Percentiles rank a stretch among this genome's conserved stretches.
Conservation (phyloP, 2,797 vertebrate species). For the Cichlasoma orientale region DNA sequence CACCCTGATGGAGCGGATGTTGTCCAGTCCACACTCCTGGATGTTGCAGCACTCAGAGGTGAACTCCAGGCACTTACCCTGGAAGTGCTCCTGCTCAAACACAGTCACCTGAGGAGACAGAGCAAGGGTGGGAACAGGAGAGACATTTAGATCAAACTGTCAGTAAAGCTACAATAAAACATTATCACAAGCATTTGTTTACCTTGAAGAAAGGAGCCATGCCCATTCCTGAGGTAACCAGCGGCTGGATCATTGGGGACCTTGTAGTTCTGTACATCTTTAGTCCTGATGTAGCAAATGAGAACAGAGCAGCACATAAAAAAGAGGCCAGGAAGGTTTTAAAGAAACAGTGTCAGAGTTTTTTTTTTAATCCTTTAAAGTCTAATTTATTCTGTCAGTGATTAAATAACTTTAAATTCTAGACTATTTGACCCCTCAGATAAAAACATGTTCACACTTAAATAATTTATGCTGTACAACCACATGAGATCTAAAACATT, state of each 20-base stretch:
- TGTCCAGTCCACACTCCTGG: slow-evolving; percentile 84
- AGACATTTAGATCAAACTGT: not conserved
- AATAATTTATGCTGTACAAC: not conserved
- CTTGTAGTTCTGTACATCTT: slow-evolving; percentile 84
- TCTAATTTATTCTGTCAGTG: not conserved
- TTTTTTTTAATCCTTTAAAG: not conserved
- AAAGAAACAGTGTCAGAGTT: not conserved
- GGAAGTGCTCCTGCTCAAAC: slow-evolving; percentile 88
- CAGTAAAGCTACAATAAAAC: not conserved
- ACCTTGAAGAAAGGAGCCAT: slow-evolving; percentile 87
- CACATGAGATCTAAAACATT: not conserved
- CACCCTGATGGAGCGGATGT: slow-evolving; percentile 86
- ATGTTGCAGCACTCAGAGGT: slow-evolving; percentile 85
- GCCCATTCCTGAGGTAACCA: slow-evolving; percentile 83
- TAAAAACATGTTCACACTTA: not conserved
- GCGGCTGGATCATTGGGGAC: slow-evolving; percentile 81
- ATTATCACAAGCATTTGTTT: slow-evolving; percentile 32
- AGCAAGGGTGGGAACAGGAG: rapidly evolving
- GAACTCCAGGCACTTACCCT: slow-evolving; percentile 86
- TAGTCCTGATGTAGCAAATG: slow-evolving; percentile 56
- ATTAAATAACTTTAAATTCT: not conserved
- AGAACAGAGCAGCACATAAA: slow-evolving; percentile 12
- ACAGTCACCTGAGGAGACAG: slow-evolving; percentile 77
- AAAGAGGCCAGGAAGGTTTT: not conserved
- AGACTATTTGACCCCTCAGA: not conserved